Percentiles rank a stretch among this genome's conserved stretches.
phyloP scores from a whole-genome alignment of 2,113 vertebrate genomes.

The Lota lota region DNA sequence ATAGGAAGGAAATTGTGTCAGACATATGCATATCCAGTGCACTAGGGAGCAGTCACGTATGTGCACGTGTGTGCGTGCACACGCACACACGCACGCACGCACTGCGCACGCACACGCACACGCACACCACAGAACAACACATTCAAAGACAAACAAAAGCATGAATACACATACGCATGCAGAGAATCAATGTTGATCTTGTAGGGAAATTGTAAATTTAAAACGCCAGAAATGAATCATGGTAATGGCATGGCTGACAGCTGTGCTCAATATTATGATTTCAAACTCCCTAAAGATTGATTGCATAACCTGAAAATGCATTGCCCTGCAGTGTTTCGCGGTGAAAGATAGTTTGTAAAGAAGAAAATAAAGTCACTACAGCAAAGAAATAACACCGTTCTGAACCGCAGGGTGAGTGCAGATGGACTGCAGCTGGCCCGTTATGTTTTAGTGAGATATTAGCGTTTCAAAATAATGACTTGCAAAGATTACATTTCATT shows the following conservation, averaged over 20 bases:
- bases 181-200: constrained; percentile 75
- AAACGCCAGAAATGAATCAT: constrained; percentile 80
- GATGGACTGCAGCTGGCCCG: neutral
- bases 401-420: neutral
- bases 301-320: constrained; percentile 71
- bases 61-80: too few species aligned
- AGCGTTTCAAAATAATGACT: neutral
- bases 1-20: constrained; percentile 76
- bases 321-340: constrained; percentile 53
- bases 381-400: constrained; percentile 18
- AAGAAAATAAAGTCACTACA: constrained; percentile 40
- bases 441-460: constrained; percentile 2
- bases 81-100: constrained; percentile 3
- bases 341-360: constrained; percentile 50
- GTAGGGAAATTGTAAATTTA: constrained; percentile 77
- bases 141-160: constrained; percentile 6
- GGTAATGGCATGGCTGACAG: constrained; percentile 79
- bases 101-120: neutral
- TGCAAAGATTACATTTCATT: constrained; percentile 5
- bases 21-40: constrained; percentile 54
- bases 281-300: constrained; percentile 77
- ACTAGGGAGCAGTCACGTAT: constrained; percentile 42
- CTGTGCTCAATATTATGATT: constrained; percentile 80
- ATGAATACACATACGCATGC: constrained; percentile 29
- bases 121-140: constrained; percentile 20